Evolutionary conservation across 92 coral and sea anemone genomes (phyloP), one percentile per base, ranked within the genome.

Genomic region (Montipora capitata): DNA sequence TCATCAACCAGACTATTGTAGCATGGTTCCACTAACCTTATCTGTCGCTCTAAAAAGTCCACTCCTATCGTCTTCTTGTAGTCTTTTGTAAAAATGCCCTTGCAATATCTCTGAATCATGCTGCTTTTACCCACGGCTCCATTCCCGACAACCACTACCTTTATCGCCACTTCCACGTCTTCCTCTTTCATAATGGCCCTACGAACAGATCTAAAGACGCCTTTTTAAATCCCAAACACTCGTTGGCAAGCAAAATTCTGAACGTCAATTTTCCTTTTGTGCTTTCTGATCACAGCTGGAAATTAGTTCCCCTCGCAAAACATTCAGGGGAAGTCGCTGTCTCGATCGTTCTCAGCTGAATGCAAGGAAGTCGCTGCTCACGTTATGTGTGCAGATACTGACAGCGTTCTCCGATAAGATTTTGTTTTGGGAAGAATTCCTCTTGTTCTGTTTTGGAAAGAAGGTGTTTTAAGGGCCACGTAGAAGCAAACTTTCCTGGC

Each of bases 61-160:
- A 97, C 99, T 7, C 99, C 99, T 66, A 97, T 97, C 58, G 99
- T 97, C 86, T 97, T 97, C 90, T 97, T 97, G 95, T 97, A 97
- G 78, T 97, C 99, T 89, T 96, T 97, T 38, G 99, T 97, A 77
- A 97, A 97, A 77, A 97, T 97, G 63, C 99, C 99, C 85, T 97
- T 97, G 89, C 99, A 97, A 80, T 94, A 97, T 81, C 99, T 88
- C 81, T 97, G 99, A 56, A 97, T 97, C 99, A 97, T 97, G 35
- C 99, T 97, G 80, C 99, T 97, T 49, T 97, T 97, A 0, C 99
- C 99, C 27, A 97, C 99, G 35, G 99, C 99, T 61, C 99, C 99
- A 91, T 97, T 97, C 8, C 99, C 99, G 17, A 97, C 99, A 45
- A 97, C 99, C 68, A 97, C 99, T 2, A 97, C 99, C 78, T 97